Conservation (phyloP, 1,140 invertebrate genomes). For the Procambarus virginalis region DNA sequence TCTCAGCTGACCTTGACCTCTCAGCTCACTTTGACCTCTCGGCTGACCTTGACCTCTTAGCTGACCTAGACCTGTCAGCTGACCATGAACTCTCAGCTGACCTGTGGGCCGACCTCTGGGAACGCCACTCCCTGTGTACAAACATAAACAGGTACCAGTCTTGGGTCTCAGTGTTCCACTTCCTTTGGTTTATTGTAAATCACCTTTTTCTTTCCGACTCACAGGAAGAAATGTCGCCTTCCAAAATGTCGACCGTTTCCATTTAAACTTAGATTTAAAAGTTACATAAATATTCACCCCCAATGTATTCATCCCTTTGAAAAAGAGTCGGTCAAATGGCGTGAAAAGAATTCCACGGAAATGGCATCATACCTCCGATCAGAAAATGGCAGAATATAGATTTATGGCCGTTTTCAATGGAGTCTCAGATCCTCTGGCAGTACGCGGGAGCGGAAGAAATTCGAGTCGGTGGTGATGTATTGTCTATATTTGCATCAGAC, state of each 20-base stretch:
- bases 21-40: no score
- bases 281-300: slow-evolving; percentile 10
- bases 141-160: no score
- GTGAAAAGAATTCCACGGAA: slow-evolving; percentile 4
- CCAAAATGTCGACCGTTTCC: background rate
- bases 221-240: slow-evolving; percentile 6
- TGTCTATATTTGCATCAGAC: slow-evolving; percentile 16
- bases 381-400: slow-evolving; percentile 16
- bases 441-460: slow-evolving; percentile 5
- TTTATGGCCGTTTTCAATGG: slow-evolving; percentile 4
- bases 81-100: no score
- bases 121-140: no score
- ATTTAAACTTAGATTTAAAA: slow-evolving; percentile 2
- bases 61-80: no score
- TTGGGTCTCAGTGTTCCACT: no score
- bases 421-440: slow-evolving; percentile 2
- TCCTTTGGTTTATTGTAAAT: background rate
- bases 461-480: slow-evolving; percentile 9
- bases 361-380: background rate
- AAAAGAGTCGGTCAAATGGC: slow-evolving; percentile 8
- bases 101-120: no score
- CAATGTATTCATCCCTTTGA: slow-evolving; percentile 7
- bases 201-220: background rate
- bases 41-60: no score
- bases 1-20: no score